Percentiles rank a stretch among this genome's conserved stretches.
These are phyloP conservation scores for Sphenopsis melanotis DNA, from an alignment of 2,797 vertebrate species.

Conservation along the genomic window DNA sequence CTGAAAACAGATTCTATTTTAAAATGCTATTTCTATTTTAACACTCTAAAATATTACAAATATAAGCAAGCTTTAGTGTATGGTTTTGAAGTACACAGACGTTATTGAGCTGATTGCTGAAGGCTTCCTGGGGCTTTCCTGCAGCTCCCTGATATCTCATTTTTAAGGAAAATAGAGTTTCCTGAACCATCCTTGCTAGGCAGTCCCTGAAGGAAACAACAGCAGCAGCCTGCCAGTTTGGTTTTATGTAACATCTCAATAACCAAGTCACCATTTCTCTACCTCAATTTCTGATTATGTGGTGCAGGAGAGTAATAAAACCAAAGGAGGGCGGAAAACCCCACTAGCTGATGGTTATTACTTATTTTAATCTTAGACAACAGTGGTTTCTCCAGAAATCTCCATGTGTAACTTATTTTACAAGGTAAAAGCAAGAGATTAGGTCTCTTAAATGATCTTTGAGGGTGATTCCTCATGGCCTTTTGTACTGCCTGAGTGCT, in stretches of 20 bases:
- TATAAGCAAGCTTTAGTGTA: background rate
- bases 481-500: background rate
- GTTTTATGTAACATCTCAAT: background rate
- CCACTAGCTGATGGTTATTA: background rate
- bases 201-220: background rate
- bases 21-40: background rate
- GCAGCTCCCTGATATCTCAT: background rate
- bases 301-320: constrained; percentile 19
- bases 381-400: background rate
- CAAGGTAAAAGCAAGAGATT: background rate
- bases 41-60: background rate
- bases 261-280: constrained; percentile 6
- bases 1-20: background rate
- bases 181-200: background rate
- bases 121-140: background rate
- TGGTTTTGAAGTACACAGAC: background rate
- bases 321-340: background rate
- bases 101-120: background rate
- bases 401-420: background rate
- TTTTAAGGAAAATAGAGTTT: background rate
- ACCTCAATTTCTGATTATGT: constrained; percentile 25
- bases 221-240: background rate
- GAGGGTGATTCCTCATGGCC: background rate
- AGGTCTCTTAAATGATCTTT: background rate
- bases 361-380: background rate